Evolutionary conservation across 2,888 invertebrate genomes (phyloP), one percentile per base, ranked within the genome.

Genomic region (Quadroppia sp.): DNA sequence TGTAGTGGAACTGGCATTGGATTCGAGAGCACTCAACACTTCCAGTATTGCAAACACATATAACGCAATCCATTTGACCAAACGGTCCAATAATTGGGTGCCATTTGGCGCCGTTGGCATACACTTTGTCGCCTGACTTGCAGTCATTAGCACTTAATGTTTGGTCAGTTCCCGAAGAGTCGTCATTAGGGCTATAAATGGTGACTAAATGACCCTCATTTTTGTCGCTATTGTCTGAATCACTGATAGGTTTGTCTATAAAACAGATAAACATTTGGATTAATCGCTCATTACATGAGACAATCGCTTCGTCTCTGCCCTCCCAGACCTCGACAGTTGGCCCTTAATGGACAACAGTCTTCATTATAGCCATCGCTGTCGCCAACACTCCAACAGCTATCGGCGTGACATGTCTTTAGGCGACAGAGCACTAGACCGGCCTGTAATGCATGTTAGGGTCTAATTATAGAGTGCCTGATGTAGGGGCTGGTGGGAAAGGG

Each of bases 81-180:
- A 92, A 89, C n/a, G 93, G 91, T 80, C 89, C 89, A 78, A 95
- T 87, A 23, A 89, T 87, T 0, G 94, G 94, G 84, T 94, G 92
- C 87, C 92, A 95, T 81, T 90, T 91, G 79, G 89, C 88, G 45
- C 92, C 92, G 78, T 88, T 87, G 72, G 85, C 84, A 80, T 90
- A 90, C 0, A 89, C 87, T 61, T 87, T 87, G 0, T 89, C 88
- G 59, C 80, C 78, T 77, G 82, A 81, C 61, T 79, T 80, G 84
- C 94, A 95, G 25, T 92, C 94, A 77, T 69, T 48, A 36, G 23
- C 2, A 53, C 4, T 9, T 7, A 23, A 23, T 32, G 3, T 4
- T 32, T 61, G 28, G n/a, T 61, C 32, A 61, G 28, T 61, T 28
- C 15, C 61, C 30, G 32, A 30, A 17, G 61, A 61, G 30, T 61